Conservation (phyloP, 2,797 vertebrate species). For the Xiphophorus birchmanni region DNA sequence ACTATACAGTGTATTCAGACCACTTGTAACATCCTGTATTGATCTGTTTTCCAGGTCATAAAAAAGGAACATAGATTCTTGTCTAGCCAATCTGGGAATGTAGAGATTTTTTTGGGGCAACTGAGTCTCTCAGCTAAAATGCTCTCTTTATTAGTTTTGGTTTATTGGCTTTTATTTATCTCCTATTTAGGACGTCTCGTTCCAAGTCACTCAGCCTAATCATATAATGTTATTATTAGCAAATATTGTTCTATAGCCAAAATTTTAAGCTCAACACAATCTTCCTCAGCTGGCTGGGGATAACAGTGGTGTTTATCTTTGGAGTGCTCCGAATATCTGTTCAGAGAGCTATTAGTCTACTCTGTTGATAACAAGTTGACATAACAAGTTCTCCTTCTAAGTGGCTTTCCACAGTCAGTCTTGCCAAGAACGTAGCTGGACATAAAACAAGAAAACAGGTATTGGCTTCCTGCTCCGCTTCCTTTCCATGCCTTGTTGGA, state of each 20-base stretch:
- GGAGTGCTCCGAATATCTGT: background rate
- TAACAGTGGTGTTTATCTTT: background rate
- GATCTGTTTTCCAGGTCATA: background rate
- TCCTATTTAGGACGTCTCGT: background rate
- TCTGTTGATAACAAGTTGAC: slow-evolving; percentile 57
- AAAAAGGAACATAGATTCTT: background rate
- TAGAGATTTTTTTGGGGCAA: background rate
- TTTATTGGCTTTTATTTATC: background rate
- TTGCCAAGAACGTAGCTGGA: slow-evolving; percentile 36
- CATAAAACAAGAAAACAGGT: slow-evolving; percentile 53
- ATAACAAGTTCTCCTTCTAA: slow-evolving; percentile 48
- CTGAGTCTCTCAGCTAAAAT: background rate
- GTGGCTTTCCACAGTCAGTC: slow-evolving; percentile 12
- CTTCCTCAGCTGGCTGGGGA: background rate
- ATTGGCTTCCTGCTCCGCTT: slow-evolving; percentile 9
- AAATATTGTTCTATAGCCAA: background rate
- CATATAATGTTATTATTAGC: background rate
- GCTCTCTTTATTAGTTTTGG: background rate
- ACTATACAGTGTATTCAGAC: background rate
- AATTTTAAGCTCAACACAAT: background rate
- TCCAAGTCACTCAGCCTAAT: background rate
- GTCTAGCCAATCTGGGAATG: background rate
- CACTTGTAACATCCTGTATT: background rate
- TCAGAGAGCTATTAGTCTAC: slow-evolving; percentile 18
- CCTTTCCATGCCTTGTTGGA: slow-evolving; percentile 21